Evolutionary conservation across 2,113 vertebrate species (phyloP).

Genomic region (Laticauda laticaudata): DNA sequence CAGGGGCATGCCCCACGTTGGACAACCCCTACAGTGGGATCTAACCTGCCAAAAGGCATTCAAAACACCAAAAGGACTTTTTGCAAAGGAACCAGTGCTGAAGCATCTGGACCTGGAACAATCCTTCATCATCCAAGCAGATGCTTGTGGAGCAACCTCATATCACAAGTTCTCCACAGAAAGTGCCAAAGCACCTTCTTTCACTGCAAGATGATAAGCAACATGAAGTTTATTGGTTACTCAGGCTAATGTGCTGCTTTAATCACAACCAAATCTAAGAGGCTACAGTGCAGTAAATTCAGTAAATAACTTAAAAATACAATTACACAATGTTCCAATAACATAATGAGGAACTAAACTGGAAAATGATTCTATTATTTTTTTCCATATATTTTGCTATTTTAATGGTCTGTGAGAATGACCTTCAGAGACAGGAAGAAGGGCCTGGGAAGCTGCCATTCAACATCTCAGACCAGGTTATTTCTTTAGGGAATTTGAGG

Average conservation of each 20-base stretch:
- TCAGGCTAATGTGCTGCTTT: neutral
- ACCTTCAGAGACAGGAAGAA: neutral
- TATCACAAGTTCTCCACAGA: neutral
- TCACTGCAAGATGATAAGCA: neutral
- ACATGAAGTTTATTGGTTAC: neutral
- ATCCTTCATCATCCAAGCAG: too few species aligned
- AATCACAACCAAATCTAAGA: neutral
- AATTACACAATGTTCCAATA: neutral
- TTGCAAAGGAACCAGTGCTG: too few species aligned
- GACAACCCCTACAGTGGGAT: too few species aligned
- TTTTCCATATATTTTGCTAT: neutral
- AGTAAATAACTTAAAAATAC: neutral
- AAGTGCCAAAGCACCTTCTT: neutral
- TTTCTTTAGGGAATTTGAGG: neutral
- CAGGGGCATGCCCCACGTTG: too few species aligned
- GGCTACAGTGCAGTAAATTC: neutral
- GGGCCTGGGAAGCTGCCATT: neutral
- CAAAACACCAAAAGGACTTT: too few species aligned
- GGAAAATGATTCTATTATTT: neutral
- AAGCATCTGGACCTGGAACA: too few species aligned
- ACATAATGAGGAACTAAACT: neutral
- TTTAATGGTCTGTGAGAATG: neutral
- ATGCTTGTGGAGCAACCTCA: neutral
- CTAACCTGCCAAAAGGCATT: too few species aligned
- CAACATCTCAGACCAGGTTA: neutral